These are phyloP conservation scores for Ctena decussata DNA, from an alignment of 2,888 invertebrate species.

Conservation along the genomic window DNA sequence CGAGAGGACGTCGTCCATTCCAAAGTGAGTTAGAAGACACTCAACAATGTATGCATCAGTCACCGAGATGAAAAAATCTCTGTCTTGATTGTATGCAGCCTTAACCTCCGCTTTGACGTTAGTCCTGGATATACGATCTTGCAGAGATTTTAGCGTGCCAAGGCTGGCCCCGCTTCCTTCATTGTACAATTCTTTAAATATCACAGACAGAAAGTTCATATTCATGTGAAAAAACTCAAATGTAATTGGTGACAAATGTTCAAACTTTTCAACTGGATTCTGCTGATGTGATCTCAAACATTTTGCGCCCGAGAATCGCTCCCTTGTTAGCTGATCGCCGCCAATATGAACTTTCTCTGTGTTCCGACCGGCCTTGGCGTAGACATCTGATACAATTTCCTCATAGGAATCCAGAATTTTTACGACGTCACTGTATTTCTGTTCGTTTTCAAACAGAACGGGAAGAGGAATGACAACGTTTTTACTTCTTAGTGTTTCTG, in stretches of 20 bases:
- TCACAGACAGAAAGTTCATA: slow-evolving; percentile 61
- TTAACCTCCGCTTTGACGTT: neutral
- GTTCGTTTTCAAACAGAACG: slow-evolving; percentile 50
- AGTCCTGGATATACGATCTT: neutral
- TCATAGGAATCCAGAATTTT: slow-evolving; percentile 58
- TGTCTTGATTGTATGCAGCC: slow-evolving; percentile 24
- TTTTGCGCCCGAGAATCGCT: slow-evolving; percentile 25
- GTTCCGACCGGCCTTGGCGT: neutral
- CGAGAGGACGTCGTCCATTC: slow-evolving; percentile 10
- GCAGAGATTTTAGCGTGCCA: neutral
- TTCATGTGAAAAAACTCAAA: slow-evolving; percentile 57
- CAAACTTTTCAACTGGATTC: slow-evolving; percentile 29
- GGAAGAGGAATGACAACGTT: slow-evolving; percentile 43
- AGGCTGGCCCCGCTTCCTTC: neutral
- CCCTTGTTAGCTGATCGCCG: slow-evolving; percentile 21
- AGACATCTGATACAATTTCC: slow-evolving; percentile 21
- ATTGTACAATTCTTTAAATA: too few relatives aligned
- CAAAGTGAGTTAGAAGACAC: slow-evolving; percentile 41
- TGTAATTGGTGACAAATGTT: slow-evolving; percentile 38
- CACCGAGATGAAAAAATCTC: slow-evolving; percentile 52
- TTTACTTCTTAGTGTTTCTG: neutral
- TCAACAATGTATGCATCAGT: slow-evolving; percentile 47
- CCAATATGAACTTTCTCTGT: slow-evolving; percentile 19
- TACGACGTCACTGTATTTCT: slow-evolving; percentile 54
- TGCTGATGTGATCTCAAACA: neutral